Evolutionary conservation across 2,888 invertebrate species (phyloP), one percentile per base, ranked within the genome.

Genomic region (Drosophila setosimentum): DNA sequence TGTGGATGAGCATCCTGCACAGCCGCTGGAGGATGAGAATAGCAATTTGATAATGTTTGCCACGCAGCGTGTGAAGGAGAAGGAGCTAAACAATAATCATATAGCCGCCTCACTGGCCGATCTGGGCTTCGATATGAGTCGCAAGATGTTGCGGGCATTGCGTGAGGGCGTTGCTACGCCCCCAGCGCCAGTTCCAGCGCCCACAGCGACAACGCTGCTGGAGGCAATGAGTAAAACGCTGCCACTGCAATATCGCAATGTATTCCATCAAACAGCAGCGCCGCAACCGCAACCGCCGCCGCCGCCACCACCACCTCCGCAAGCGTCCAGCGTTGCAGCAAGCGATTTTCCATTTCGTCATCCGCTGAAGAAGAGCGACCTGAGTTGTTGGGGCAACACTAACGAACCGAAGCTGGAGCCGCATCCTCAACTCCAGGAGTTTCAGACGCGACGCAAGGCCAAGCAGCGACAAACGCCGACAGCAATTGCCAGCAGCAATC

Each of bases 11-110:
- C 16, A 57, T 40, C n/a, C 37, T 55, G 61, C n/a, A 61, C 81
- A 60, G 68, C 84, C 91, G 77, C 82, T 80, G 94, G 96, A 97
- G 93, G 97, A 97, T 93, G 97, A 97, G 93, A 97, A 97, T 93
- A 96, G 97, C 92, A 97, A 97, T 93, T 94, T 97, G 74, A 96
- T 97, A 37, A 74, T 88, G 75, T 90, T 78, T 55, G 87, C 80
- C 0, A 73, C 74, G 2, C 88, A 87, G 66, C 87, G 85, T 7
- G 55, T n/a, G 40, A 82, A 89, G 63, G 83, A 91, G 51, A 87
- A 87, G 75, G 89, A 86, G 76, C 76, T 84, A 48, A 89, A 92
- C 70, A 90, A 91, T 60, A 89, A 91, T 65, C 85, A 86, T 27
- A 87, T 87, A 64, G 82, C 81, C 68, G 86, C 87, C 77, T 84